Base-by-base conservation (phyloP, 2,797 vertebrate species). In the Neosalanx taihuensis region DNA sequence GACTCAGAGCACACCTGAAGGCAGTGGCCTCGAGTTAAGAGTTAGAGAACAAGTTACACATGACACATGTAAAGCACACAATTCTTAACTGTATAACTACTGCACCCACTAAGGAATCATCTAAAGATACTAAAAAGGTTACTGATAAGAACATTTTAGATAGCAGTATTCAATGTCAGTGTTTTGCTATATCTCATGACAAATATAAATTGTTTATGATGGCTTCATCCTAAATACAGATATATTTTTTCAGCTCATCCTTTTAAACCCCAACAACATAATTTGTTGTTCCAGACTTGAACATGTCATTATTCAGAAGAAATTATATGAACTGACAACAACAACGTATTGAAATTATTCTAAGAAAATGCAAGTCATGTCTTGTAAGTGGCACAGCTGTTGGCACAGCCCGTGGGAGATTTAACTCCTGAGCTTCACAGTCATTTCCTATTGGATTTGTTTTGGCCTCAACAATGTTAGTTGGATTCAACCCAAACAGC, bases 1-100 rank as follows among this genome's bases (percentile, higher is more conserved):
- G 69, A 72, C 37, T 33, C 70, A 82, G 9, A 78, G 71, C 70
- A 79, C 69, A 81, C 79, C 79, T 81, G 85, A 88, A 83, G 86
- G 84, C 86, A 85, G 23, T 46, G 23, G 35, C 63, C 81, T 23
- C 23, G 23, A 71, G 78, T 74, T 83, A 70, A 68, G 60, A 30
- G 66, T 75, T 56, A 63, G 70, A 77, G 84, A 80, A 72, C 69
- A 49, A 26, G 69, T 33, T 5, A 53, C 60, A 70, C 51, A 13
- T 3, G 29, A 1, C 12, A 51, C 10, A 62, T 30, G 30, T 3
- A 26, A 33, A 33, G 6, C 20, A 59, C n/a, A 59, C 20, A 59
- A 10, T 23, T 23, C 10, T 10, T 59, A 20, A 59, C 10, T 5
- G 12, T 26, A 60, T 26, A 53, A 53, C 51, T 53, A 53, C 18